Evolutionary conservation across 2,113 vertebrate species (phyloP).

Genomic region (Odobenus rosmarus): DNA sequence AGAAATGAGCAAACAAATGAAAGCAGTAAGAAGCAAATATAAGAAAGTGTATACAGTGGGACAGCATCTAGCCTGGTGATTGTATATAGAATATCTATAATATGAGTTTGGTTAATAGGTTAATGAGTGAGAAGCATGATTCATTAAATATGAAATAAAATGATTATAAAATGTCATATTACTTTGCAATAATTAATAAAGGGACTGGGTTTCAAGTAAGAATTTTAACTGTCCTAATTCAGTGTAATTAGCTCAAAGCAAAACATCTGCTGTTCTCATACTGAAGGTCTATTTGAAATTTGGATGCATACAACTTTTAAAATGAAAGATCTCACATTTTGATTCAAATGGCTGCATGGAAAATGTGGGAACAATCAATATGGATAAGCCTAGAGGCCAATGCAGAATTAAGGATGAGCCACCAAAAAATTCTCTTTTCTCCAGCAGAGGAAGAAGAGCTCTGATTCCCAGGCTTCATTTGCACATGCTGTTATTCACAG

Average conservation of each 20-base stretch:
- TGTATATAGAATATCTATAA: neutral
- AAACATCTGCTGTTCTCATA: constrained; percentile 4
- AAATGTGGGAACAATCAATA: constrained; percentile 60
- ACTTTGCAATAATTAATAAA: neutral
- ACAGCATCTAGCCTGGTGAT: neutral
- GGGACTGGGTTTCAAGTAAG: neutral
- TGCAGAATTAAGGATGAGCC: constrained; percentile 63
- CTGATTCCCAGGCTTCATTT: constrained; percentile 72
- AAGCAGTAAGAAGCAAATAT: neutral
- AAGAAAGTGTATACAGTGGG: neutral
- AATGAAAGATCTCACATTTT: constrained; percentile 64
- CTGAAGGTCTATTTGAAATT: constrained; percentile 31
- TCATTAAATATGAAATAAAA: neutral
- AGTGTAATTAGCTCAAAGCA: neutral
- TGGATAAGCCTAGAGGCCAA: constrained; percentile 58
- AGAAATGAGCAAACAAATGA: neutral
- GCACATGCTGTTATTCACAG: constrained; percentile 77
- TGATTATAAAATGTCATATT: neutral
- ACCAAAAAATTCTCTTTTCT: constrained; percentile 55
- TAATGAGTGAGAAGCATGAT: neutral
- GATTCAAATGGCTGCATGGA: constrained; percentile 63
- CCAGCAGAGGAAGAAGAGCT: constrained; percentile 43
- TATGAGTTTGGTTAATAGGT: neutral
- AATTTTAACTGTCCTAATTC: constrained; percentile 38
- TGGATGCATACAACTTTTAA: neutral